Evolutionary conservation across 1,140 invertebrate genomes (phyloP).

Genomic region (Argopecten irradians): DNA sequence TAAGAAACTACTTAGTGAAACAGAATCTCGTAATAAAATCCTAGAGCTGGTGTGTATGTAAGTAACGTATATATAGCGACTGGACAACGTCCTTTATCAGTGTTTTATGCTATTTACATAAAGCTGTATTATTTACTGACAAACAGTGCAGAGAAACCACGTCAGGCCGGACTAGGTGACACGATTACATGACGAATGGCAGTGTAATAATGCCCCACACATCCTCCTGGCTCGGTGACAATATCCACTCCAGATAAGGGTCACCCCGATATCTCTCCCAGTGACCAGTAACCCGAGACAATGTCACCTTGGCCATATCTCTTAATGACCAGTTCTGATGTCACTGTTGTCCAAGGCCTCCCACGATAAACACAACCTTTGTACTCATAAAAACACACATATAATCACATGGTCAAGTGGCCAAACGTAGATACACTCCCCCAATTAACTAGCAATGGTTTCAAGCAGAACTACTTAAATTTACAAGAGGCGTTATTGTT

Average conservation of each 20-base stretch:
- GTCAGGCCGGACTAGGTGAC: neutral
- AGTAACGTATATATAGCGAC: neutral
- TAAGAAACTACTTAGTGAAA: neutral
- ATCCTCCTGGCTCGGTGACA: neutral
- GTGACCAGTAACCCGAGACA: neutral
- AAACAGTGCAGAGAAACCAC: conserved; percentile 3
- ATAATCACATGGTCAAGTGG: neutral
- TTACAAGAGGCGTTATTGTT: neutral
- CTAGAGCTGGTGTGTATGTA: neutral
- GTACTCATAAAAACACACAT: neutral
- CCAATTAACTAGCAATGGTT: neutral
- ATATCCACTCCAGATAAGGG: neutral
- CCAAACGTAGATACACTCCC: neutral
- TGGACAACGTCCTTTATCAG: neutral
- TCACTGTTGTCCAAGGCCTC: neutral
- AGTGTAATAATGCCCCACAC: neutral
- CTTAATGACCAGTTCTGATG: neutral
- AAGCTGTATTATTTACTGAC: neutral
- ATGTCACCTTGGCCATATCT: neutral
- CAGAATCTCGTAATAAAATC: neutral
- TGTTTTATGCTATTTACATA: neutral
- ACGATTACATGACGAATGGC: neutral
- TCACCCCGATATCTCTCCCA: neutral
- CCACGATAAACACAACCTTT: neutral
- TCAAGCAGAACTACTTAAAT: neutral